Conservation (phyloP, 2,888 invertebrate genomes). For the Aproaerema taeniolella region DNA sequence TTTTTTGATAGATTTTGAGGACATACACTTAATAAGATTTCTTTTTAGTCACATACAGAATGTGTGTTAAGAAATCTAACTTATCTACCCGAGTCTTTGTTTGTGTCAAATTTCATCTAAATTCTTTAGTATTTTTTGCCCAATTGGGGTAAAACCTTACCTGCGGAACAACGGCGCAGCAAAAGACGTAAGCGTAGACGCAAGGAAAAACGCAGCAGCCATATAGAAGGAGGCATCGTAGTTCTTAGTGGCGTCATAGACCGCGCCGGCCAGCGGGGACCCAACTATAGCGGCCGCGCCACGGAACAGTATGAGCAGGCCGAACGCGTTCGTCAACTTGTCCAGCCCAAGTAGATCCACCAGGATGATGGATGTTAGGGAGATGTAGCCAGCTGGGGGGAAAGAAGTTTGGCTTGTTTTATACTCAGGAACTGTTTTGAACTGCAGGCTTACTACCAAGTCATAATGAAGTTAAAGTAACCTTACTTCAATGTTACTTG, state of each 20-base stretch:
- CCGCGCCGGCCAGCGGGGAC: constrained; percentile 86
- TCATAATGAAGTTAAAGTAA: too few species aligned
- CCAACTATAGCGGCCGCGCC: constrained; percentile 88
- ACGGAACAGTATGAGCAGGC: constrained; percentile 95
- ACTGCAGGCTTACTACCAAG: too few species aligned
- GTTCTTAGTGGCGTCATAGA: constrained; percentile 91
- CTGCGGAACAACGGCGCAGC: constrained; percentile 83
- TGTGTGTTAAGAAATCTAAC: too few species aligned
- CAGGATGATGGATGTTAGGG: constrained; percentile 97
- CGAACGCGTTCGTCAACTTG: constrained; percentile 97
- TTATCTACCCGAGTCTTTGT: too few species aligned
- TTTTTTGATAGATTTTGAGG: too few species aligned
- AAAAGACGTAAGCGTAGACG: constrained; percentile 91
- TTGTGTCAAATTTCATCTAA: too few species aligned
- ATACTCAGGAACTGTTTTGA: too few species aligned
- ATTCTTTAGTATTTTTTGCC: too few species aligned
- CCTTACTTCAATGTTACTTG: too few species aligned
- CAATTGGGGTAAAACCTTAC: constrained; percentile 35
- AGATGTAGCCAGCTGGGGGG: constrained; percentile 95
- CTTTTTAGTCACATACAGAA: too few species aligned
- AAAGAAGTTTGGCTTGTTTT: too few species aligned
- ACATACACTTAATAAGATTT: too few species aligned
- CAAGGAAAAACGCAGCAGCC: constrained; percentile 91
- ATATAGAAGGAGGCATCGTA: constrained; percentile 95
- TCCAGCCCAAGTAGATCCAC: constrained; percentile 97